phyloP scores from a whole-genome alignment of 2,113 vertebrate genomes.

The cattle (Bos taurus) region ARS-UCD2.0 NC_037332.1:32483001-32483500 shows the following conservation, averaged over 20 bases:
- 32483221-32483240: not conserved
- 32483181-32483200: not conserved
- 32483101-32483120: slow-evolving; percentile 40
- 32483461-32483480: not conserved
- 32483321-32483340: not conserved
- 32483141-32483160: not conserved
- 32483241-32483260: not conserved
- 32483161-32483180: not conserved
- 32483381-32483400: not conserved
- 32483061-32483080: not conserved
- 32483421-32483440: not conserved
- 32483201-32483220: not conserved
- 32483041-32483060: not conserved
- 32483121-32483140: not conserved
- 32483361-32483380: not conserved
- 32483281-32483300: not conserved
- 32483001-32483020: not conserved
- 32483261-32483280: not conserved
- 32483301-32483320: not conserved
- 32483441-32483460: not conserved
- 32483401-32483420: not conserved
- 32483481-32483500: slow-evolving; percentile 1
- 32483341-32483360: not conserved
- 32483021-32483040: not conserved
- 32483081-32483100: not conserved